Conservation (phyloP, 2,113 vertebrate species). For the Guaruba guarouba region DNA sequence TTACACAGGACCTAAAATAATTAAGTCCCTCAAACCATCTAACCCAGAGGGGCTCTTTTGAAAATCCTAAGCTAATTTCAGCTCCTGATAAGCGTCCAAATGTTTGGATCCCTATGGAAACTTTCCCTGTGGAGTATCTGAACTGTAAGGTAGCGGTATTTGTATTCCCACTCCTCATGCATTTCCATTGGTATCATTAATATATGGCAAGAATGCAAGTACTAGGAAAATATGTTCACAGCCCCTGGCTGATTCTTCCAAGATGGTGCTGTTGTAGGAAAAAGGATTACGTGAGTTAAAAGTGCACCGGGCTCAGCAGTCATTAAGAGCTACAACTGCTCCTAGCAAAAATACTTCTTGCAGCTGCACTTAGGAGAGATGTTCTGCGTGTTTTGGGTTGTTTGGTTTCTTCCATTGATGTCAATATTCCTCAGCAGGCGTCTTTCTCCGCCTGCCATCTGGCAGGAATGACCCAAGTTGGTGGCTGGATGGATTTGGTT, state of each 20-base stretch:
- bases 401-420: conserved; percentile 23
- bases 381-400: conserved; percentile 33
- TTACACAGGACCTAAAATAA: conserved; percentile 1
- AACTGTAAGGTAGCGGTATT: conserved; percentile 16
- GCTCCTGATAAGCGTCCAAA: background rate
- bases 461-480: conserved; percentile 3
- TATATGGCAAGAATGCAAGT: conserved; percentile 67
- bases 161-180: background rate
- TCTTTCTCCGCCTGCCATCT: conserved; percentile 10
- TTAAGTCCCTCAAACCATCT: background rate
- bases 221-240: conserved; percentile 68
- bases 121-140: background rate
- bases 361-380: conserved; percentile 66
- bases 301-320: conserved; percentile 54
- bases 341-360: conserved; percentile 65
- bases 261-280: conserved; percentile 72
- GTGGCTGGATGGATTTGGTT: background rate
- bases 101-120: conserved; percentile 59
- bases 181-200: conserved; percentile 49
- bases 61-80: conserved; percentile 52
- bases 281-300: conserved; percentile 74
- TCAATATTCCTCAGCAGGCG: background rate
- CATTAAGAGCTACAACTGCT: conserved; percentile 67
- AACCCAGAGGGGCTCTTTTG: background rate
- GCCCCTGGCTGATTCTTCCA: conserved; percentile 55